These are phyloP conservation scores for Orthosia cruda DNA, from an alignment of 2,888 invertebrate genomes.

Conservation along the genomic window DNA sequence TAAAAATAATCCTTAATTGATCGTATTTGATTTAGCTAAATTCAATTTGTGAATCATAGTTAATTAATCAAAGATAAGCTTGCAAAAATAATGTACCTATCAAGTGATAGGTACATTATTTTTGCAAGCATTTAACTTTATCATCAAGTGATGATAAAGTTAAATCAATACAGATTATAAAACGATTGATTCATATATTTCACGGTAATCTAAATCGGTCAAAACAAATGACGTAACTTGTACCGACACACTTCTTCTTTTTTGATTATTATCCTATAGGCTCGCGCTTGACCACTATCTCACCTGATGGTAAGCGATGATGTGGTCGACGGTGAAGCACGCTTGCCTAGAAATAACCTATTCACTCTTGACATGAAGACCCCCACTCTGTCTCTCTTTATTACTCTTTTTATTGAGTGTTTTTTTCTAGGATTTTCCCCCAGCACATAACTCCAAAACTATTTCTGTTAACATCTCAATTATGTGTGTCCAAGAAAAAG, in stretches of 20 bases:
- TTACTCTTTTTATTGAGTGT: background rate
- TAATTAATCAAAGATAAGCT: conserved; percentile 35
- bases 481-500: conserved; percentile 49
- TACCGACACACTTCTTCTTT: background rate
- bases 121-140: too few relatives aligned
- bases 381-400: too few relatives aligned
- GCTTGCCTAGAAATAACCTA: too few relatives aligned
- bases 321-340: too few relatives aligned
- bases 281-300: too few relatives aligned
- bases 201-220: background rate
- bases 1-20: conserved; percentile 27
- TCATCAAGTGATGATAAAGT: conserved; percentile 17
- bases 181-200: background rate
- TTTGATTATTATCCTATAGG: too few relatives aligned
- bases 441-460: conserved; percentile 30
- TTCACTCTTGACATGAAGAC: too few relatives aligned
- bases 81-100: conserved; percentile 20
- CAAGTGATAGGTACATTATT: too few relatives aligned
- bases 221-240: conserved; percentile 28
- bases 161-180: conserved; percentile 3
- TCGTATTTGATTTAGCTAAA: conserved; percentile 7
- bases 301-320: too few relatives aligned
- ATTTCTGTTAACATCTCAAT: conserved; percentile 60
- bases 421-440: background rate
- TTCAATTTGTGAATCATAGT: conserved; percentile 31